Conservation (phyloP, 2,888 invertebrate species). For the Torymus tubicola region DNA sequence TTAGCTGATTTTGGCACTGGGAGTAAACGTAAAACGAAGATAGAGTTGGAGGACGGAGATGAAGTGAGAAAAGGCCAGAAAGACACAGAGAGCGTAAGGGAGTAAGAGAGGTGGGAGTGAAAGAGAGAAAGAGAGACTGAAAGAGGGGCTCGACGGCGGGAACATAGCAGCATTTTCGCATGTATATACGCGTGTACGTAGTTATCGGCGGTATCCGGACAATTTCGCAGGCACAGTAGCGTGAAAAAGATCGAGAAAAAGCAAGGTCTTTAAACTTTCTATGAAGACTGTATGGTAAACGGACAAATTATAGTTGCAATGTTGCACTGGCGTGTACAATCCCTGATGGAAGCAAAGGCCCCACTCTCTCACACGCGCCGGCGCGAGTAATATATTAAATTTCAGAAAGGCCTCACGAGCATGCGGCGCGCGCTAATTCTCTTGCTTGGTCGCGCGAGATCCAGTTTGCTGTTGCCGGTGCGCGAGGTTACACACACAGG, state of each 20-base stretch:
- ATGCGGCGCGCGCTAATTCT: background rate
- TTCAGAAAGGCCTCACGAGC: slow-evolving; percentile 51
- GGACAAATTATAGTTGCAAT: slow-evolving; percentile 69
- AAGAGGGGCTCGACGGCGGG: background rate
- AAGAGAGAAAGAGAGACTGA: background rate
- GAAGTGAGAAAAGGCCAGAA: background rate
- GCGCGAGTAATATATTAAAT: slow-evolving; percentile 58
- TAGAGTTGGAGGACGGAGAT: background rate
- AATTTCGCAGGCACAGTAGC: slow-evolving; percentile 24
- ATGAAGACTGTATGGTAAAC: slow-evolving; percentile 62
- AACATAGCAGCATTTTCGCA: no score
- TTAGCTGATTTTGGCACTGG: slow-evolving; percentile 26
- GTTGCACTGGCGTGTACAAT: slow-evolving; percentile 68
- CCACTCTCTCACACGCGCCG: background rate
- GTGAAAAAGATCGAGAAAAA: background rate
- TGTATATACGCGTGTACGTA: slow-evolving; percentile 9
- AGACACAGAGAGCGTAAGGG: background rate
- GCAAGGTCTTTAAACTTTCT: slow-evolving; percentile 45
- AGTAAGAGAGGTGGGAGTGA: background rate
- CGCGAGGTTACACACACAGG: slow-evolving; percentile 47
- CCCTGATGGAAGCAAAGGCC: slow-evolving; percentile 52
- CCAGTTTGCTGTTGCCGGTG: slow-evolving; percentile 45
- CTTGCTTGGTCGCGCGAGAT: slow-evolving; percentile 13
- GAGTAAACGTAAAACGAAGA: background rate
- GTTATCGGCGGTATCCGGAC: slow-evolving; percentile 42